A percentile compares a stretch with the other conserved stretches of the same genome.
Evolutionary conservation across 1,140 invertebrate species (phyloP).

Genomic region (Drosophila serrata): DNA sequence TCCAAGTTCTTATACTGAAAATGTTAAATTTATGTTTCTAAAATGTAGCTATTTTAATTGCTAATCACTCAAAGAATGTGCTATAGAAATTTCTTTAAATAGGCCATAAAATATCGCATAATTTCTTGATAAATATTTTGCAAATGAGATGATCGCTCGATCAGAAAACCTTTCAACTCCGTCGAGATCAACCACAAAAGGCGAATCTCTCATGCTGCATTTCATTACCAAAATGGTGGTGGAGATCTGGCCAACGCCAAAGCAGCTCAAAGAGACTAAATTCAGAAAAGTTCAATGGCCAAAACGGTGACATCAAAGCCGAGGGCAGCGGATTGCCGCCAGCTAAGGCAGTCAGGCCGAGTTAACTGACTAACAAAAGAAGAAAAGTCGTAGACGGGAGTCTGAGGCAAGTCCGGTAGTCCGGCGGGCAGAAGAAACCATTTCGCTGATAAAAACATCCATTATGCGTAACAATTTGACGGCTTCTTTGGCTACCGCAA

Average conservation of each 20-base stretch:
- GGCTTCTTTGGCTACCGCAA: conserved; percentile 78
- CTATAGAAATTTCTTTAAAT: not conserved
- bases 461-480: conserved; percentile 84
- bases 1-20: not conserved
- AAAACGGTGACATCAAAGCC: conserved; percentile 73
- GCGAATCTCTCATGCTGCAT: conserved; percentile 40
- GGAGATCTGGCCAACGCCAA: conserved; percentile 16
- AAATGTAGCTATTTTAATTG: not conserved
- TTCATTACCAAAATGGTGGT: conserved; percentile 47
- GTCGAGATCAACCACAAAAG: conserved; percentile 7
- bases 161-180: not conserved
- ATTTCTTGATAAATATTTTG: conserved; percentile 9
- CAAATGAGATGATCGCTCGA: conserved; percentile 25
- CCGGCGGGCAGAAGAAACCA: conserved; percentile 67
- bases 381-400: conserved; percentile 24
- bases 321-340: conserved; percentile 55
- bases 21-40: no score
- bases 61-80: not conserved
- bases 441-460: conserved; percentile 82
- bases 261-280: not conserved
- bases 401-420: conserved; percentile 71
- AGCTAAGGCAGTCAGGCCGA: conserved; percentile 26
- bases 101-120: not conserved
- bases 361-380: conserved; percentile 27
- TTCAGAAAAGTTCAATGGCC: conserved; percentile 67